Base-by-base conservation (phyloP, 2,113 vertebrate species). In the Sebastes schlegelii region DNA sequence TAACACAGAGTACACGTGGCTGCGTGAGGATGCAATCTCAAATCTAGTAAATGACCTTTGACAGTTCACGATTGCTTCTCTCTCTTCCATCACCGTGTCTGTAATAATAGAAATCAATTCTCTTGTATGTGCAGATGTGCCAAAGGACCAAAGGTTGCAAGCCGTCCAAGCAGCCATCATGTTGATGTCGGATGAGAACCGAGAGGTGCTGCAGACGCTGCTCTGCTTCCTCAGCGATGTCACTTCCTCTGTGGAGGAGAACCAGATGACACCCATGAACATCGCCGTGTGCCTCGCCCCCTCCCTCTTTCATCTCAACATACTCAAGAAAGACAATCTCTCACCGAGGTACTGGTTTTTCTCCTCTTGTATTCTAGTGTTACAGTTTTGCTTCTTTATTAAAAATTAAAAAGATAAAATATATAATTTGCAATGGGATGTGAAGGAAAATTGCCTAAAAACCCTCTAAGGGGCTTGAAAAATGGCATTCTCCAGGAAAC, bases 251-350 rank as follows among this genome's bases (percentile, higher is more conserved):
- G 98, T 99, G 87, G 96, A 97, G 67, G 98, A 99, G 89, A 99
- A 99, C 82, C 98, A 99, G 93, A 99, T 99, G 98, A 99, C 98
- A 0, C 96, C 98, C 62, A 99, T 98, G 97, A 99, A 99, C 87
- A 95, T 99, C 1, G 98, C 98, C 0, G 98, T 99, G 84, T 99
- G 98, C 64, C 92, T 99, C 90, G 98, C 98, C 3, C 98, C 98
- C 2, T 99, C 98, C 1, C 97, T 99, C 13, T 99, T 99, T 91
- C 98, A 99, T 79, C 98, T 99, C 67, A 99, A 99, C 84, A 95
- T 98, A 79, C 86, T 97, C 80, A 99, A 98, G 94, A 99, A 98
- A 89, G 98, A 98, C 91, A 97, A 96, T 89, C 93, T 95, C 17
- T 97, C 98, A 1, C 97, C 97, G 1, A 96, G 96, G 98, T 99